A percentile compares a stretch with the other conserved stretches of the same genome.
These are phyloP conservation scores for Leptinotarsa texana DNA, from an alignment of 1,140 invertebrate genomes.

Conservation along the genomic window DNA sequence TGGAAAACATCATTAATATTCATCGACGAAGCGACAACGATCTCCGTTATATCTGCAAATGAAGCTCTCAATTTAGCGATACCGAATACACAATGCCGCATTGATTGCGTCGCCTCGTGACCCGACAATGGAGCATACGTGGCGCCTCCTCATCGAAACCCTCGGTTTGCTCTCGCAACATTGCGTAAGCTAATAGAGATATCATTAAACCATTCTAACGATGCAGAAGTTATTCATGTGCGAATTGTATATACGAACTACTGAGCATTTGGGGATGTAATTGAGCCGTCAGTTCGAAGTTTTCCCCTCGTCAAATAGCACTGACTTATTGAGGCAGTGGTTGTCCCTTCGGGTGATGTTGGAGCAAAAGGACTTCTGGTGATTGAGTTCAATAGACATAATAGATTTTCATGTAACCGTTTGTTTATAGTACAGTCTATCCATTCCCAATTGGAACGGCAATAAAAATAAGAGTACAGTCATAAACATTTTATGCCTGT, in stretches of 20 bases:
- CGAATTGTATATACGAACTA: constrained; percentile 9
- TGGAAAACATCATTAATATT: too few relatives aligned
- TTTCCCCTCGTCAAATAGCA: neutral
- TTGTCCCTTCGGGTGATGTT: neutral
- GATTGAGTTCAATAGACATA: too few relatives aligned
- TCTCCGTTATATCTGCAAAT: too few relatives aligned
- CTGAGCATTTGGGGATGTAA: constrained; percentile 13
- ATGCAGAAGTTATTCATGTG: constrained; percentile 25
- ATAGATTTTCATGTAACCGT: too few relatives aligned
- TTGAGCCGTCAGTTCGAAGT: constrained; percentile 23
- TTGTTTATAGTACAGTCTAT: too few relatives aligned
- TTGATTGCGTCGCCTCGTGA: constrained; percentile 2
- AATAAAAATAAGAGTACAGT: too few relatives aligned
- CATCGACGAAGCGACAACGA: too few relatives aligned
- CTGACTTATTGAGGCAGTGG: neutral
- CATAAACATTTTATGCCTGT: too few relatives aligned
- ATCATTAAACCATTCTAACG: constrained; percentile 26
- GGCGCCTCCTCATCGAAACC: constrained; percentile 9
- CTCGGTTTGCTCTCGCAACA: neutral
- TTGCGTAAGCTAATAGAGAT: constrained; percentile 18
- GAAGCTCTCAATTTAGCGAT: too few relatives aligned
- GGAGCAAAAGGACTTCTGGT: neutral
- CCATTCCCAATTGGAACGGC: too few relatives aligned
- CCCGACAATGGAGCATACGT: neutral
- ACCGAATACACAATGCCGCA: neutral